Evolutionary conservation across 2,888 invertebrate genomes (phyloP), one percentile per base, ranked within the genome.

Genomic region (Pocota personata): DNA sequence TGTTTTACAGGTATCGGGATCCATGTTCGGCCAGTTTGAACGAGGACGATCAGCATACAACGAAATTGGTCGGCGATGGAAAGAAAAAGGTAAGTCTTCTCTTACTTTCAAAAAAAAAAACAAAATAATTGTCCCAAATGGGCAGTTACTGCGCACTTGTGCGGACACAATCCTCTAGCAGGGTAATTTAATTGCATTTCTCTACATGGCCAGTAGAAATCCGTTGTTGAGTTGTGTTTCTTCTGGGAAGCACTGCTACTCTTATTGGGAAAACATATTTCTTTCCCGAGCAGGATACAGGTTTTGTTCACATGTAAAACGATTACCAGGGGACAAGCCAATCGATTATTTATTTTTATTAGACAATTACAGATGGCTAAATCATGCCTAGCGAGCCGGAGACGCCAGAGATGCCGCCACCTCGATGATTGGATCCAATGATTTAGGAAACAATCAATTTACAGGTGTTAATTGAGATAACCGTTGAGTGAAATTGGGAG

Each of bases 31-130:
- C 97, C 58, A 97, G 97, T 89, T 94, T 97, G 89, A 96, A 97
- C 93, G 95, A 97, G 87, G 97, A 98, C 93, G 98, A 98, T 94
- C 95, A 96, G 89, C 98, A 98, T 93, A 98, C 98, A 87, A 97
- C 98, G 30, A 96, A 97, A 92, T 95, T 98, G 88, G 96, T 97
- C 91, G 96, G 97, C 79, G 97, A 97, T 93, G 95, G 95, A 89
- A 96, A 95, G 92, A 96, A 96, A 91, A 96, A 95, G 96, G 97
- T 97, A 93, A 93, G 92, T 89, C 21, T 58, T 10, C 32, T 57
- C 30, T 48, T 40, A 27, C 24, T 52, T 30, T 27, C 8, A 35
- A 37, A 55, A 46, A 14, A 60, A 32, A 24, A 16, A 40, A 50
- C 73, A 77, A 80, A 87, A 87, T 88, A 88, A 88, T 87, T 88